Evolutionary conservation across 37 sponge, comb jelly and placozoan genomes (phyloP), one percentile per base, ranked within the genome.

Genomic region (Mnemiopsis leidyi): DNA sequence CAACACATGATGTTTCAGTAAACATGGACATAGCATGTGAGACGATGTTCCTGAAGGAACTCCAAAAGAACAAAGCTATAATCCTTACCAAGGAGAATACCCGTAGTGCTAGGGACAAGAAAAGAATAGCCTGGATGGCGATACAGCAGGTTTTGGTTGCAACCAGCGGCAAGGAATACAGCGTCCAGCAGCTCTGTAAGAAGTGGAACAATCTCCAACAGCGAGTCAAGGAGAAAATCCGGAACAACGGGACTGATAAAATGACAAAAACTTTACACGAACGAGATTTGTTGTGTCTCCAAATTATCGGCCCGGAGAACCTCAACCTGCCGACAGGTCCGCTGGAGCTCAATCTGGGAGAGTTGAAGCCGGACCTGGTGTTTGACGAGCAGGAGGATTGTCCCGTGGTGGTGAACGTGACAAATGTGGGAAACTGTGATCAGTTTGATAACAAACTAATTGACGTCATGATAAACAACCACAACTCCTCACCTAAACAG

Each of bases 121-220:
- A 82, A 23, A 23, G 82, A 13, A 30, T 35, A 34, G 82, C 82
- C 37, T 82, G 82, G 82, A 30, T 82, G 37, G 38, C 36, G 7
- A 82, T 82, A 31, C 82, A 82, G 36, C 37, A 82, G 23, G 82
- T 34, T 5, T 30, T 82, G 7, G 37, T 82, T 2, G 35, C 82
- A 20, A 35, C 82, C 3, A 29, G 37, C 7, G 82, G 82, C 31
- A 82, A 34, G 38, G 82, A 82, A 36, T 82, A 82, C 38, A 82
- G 82, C 32, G 82, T 82, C 3, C 82, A 82, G 38, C 82, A 82
- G 82, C 38, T 82, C 31, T 82, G 82, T 34, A 82, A 82, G 36
- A 82, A 82, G 82, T 82, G 82, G 82, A 82, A 82, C 23, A 82
- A 82, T 30, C 82, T 82, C 38, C 82, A 82, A 36, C 82, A 82